phyloP scores from a whole-genome alignment of 2,113 vertebrate genomes.

The Halcyon malimbica region DNA sequence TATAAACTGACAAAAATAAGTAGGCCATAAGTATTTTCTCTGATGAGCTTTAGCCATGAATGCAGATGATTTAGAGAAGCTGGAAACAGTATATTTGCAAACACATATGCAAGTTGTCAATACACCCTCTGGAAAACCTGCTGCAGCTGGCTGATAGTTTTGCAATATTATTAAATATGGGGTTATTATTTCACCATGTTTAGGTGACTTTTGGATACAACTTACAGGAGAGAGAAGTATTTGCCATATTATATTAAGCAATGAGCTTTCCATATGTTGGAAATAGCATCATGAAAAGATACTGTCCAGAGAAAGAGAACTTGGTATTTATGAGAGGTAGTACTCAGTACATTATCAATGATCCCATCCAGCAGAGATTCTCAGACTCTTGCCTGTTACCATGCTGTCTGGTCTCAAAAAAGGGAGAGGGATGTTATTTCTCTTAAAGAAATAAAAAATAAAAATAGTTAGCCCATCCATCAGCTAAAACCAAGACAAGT shows the following conservation, averaged over 20 bases:
- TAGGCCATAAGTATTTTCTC: background rate
- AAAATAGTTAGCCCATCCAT: constrained; percentile 21
- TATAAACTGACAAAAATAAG: background rate
- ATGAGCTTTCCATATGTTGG: constrained; percentile 52
- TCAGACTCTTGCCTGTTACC: constrained; percentile 3
- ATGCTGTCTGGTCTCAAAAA: constrained; percentile 8
- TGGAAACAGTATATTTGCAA: constrained; percentile 23
- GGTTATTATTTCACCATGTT: constrained; percentile 43
- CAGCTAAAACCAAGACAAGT: constrained; percentile 36
- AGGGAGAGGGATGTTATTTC: background rate
- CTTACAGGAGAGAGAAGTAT: background rate
- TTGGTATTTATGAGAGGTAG: constrained; percentile 15
- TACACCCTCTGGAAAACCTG: constrained; percentile 30
- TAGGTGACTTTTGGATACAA: constrained; percentile 55
- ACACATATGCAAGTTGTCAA: background rate
- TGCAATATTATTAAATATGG: background rate
- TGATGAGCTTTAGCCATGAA: background rate
- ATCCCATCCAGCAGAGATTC: background rate
- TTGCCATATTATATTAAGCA: background rate
- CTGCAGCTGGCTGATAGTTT: constrained; percentile 24
- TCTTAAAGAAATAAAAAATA: constrained; percentile 30
- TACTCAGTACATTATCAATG: background rate
- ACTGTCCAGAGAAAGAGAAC: background rate
- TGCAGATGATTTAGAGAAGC: background rate
- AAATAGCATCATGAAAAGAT: constrained; percentile 13